Base-by-base conservation (phyloP, 2,113 vertebrate species). In the Tor tambroides region DNA sequence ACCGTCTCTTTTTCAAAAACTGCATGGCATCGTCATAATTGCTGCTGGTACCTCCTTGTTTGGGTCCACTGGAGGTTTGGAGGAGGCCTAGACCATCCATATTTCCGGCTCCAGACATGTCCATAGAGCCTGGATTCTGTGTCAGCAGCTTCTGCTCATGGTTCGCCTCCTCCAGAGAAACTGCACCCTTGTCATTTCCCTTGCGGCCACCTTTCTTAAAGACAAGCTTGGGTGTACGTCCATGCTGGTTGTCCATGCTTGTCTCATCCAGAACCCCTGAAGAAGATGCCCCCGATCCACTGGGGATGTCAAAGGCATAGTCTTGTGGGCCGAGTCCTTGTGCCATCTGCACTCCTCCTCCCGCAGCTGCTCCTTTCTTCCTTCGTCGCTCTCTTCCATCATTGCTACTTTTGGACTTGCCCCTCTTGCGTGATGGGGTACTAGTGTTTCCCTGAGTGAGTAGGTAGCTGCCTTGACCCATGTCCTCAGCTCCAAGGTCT, bases 21-120 rank as follows among this genome's bases (percentile, higher is more conserved):
- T 99, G 98, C 98, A 99, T 98, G 95, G 98, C 98, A 91, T 99
- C 98, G 14, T 99, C 98, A 0, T 99, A 99, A 95, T 97, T 98
- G 95, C 96, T 99, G 95, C 94, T 96, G 91, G 96, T 96, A 89
- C 96, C 93, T 87, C 95, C 96, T 87, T 96, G 96, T 90, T 99
- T 99, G 90, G 95, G 94, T 83, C 93, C 93, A 78, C 94, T 93
- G 21, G 96, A 89, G 89, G 93, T 95, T 87, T 98, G 98, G 88
- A 99, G 96, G 63, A 99, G 96, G 87, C 95, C 94, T 90, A 99
- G 94, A 89, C 94, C 90, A 89, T 99, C 98, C 85, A 97, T 95
- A 49, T 94, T 90, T 0, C 94, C 94, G 85, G 89, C 94, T 1
- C 95, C 94, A 38, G 94, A 93, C 7, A 97, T 91, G 91, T 97